These are phyloP conservation scores for Hyaena hyaena DNA, from an alignment of 2,113 vertebrate genomes.

Conservation along the genomic window DNA sequence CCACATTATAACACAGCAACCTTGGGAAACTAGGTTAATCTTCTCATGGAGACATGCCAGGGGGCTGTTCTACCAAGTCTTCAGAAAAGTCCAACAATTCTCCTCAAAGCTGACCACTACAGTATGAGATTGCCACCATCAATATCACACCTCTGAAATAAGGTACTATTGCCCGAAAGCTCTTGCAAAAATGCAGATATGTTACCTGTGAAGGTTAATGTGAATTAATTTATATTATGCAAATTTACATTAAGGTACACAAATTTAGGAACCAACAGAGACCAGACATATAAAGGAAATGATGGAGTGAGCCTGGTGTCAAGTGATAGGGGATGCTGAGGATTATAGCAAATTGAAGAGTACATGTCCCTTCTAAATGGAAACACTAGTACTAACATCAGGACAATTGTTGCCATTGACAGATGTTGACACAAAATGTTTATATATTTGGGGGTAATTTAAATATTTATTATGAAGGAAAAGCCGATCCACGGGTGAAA, in stretches of 20 bases:
- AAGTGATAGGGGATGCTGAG: not conserved
- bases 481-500: not conserved
- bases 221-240: slow-evolving; percentile 14
- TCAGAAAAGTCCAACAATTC: not conserved
- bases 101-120: not conserved
- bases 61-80: not conserved
- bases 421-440: not conserved
- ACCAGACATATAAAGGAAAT: not conserved
- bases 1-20: not conserved
- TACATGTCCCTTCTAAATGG: not conserved
- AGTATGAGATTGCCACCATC: not conserved
- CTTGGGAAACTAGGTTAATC: slow-evolving; percentile 10
- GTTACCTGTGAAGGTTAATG: not conserved
- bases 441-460: not conserved
- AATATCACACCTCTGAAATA: not conserved
- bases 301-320: not conserved
- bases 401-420: not conserved
- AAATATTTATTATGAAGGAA: not conserved
- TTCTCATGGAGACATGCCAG: not conserved
- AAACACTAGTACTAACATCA: not conserved
- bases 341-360: not conserved
- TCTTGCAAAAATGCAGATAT: not conserved
- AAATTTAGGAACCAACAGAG: not conserved
- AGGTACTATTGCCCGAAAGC: not conserved
- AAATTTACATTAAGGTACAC: not conserved